Evolutionary conservation across 2,113 vertebrate genomes (phyloP), one percentile per base, ranked within the genome.

Genomic region (Pseudonaja textilis): DNA sequence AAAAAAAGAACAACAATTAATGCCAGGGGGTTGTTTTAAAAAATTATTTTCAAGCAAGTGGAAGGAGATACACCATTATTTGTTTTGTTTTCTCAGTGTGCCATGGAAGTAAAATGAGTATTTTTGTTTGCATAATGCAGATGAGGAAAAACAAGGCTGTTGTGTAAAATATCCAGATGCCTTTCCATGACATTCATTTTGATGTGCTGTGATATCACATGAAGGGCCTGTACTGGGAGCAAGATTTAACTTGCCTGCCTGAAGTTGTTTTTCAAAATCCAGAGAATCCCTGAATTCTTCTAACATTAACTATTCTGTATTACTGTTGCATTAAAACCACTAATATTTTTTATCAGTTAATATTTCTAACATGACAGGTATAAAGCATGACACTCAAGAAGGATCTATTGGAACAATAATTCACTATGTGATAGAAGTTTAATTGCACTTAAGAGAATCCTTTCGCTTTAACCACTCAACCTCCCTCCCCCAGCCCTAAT

Each of bases 401-500:
- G 93, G 88, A 94, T 86, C 94, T 92, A 89, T 95, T 91, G 91
- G 42, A 93, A 95, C 96, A 96, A 94, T 94, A 95, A 94, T 97
- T 97, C 94, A 56, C 92, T 95, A 47, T 94, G 86, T 96, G 94
- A 92, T 96, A 90, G 95, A 94, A 85, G 94, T 97, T 97, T 97
- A 97, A 96, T 97, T 97, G 96, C 89, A 93, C 39, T 85, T 97
- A 95, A 95, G 96, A 95, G 95, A 96, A 96, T 94, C 91, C 96
- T 87, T 96, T 97, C 97, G 93, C 95, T 97, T 97, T 98, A 97
- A 95, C 92, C 95, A 96, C 96, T 97, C 96, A 94, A 97, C 34
- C 3, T 69, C 64, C 34, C 16, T 81, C 52, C 74, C 64, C 94
- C 96, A 96, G 93, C 95, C 93, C 96, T 97, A 97, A 97, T 97